Evolutionary conservation across 2,113 vertebrate genomes (phyloP).

Genomic region (Chitala chitala): DNA sequence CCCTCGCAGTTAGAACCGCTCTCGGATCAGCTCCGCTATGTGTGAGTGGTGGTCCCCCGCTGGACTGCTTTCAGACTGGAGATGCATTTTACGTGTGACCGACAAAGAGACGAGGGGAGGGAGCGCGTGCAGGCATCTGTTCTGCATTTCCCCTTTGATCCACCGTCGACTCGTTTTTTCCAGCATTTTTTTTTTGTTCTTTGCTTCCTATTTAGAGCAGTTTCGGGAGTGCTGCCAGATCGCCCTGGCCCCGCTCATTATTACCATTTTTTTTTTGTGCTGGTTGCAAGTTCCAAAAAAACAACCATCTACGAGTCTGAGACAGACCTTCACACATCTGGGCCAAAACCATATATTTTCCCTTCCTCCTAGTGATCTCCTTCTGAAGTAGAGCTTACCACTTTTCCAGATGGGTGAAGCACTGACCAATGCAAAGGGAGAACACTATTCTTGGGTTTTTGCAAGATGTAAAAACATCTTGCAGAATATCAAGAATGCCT

Average conservation of each 20-base stretch:
- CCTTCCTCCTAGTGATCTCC: conserved; percentile 12
- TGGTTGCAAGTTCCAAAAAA: conserved; percentile 30
- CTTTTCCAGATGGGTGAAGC: conserved; percentile 32
- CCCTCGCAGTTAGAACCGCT: conserved; percentile 36
- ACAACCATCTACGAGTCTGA: conserved; percentile 27
- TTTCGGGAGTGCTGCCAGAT: conserved; percentile 41
- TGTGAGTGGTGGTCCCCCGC: conserved; percentile 28
- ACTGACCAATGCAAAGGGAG: conserved; percentile 6
- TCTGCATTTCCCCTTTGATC: conserved; percentile 63
- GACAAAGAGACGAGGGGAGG: conserved; percentile 47
- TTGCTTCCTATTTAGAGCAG: conserved; percentile 47
- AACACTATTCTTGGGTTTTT: background rate
- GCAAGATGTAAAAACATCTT: background rate
- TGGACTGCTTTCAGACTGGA: conserved; percentile 37
- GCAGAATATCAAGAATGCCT: too few relatives aligned
- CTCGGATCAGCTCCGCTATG: conserved; percentile 37
- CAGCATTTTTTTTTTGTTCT: conserved; percentile 48
- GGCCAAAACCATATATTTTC: conserved; percentile 29
- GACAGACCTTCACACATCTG: conserved; percentile 27
- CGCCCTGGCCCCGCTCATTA: conserved; percentile 14
- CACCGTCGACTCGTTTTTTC: conserved; percentile 58
- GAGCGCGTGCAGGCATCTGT: conserved; percentile 59
- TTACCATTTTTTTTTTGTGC: background rate
- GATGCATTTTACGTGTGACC: conserved; percentile 47
- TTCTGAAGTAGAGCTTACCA: conserved; percentile 22